Conservation (phyloP, 2,888 invertebrate genomes). For the Eristalis tenax region DNA sequence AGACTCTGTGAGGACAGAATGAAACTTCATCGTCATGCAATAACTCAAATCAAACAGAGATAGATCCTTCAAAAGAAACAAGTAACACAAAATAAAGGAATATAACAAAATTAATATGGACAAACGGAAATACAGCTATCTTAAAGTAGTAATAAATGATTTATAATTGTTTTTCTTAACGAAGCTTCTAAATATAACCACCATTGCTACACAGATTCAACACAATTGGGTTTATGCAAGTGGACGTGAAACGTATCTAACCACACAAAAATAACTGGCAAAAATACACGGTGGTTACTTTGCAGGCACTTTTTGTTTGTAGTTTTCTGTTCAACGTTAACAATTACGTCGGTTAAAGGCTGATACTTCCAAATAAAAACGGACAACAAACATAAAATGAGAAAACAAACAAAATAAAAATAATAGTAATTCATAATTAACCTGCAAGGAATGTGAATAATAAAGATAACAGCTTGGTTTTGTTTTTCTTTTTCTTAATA, state of each 20-base stretch:
- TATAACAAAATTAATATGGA: constrained; percentile 5
- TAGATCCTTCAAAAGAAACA: neutral
- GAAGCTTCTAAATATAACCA: constrained; percentile 23
- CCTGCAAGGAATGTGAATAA: constrained; percentile 66
- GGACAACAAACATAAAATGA: constrained; percentile 4
- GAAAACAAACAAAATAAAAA: neutral
- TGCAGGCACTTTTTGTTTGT: constrained; percentile 63
- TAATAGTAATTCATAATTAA: neutral
- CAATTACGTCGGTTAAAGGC: constrained; percentile 38
- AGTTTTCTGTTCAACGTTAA: neutral
- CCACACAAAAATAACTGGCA: constrained; percentile 2
- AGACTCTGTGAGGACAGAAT: neutral
- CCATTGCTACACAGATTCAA: constrained; percentile 4
- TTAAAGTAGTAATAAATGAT: neutral
- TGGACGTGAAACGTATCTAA: constrained; percentile 19
- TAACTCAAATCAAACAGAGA: neutral
- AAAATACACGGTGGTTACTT: constrained; percentile 15
- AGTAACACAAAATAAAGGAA: neutral
- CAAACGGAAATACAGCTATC: neutral
- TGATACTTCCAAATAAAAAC: constrained; percentile 21
- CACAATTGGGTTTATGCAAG: neutral
- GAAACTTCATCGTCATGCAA: neutral
- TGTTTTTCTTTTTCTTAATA: constrained; percentile 57
- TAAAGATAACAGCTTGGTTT: constrained; percentile 49
- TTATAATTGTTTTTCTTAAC: neutral